Evolutionary conservation across 2,797 vertebrate genomes (phyloP), one percentile per base, ranked within the genome.

Genomic region (Rhinella marina): DNA sequence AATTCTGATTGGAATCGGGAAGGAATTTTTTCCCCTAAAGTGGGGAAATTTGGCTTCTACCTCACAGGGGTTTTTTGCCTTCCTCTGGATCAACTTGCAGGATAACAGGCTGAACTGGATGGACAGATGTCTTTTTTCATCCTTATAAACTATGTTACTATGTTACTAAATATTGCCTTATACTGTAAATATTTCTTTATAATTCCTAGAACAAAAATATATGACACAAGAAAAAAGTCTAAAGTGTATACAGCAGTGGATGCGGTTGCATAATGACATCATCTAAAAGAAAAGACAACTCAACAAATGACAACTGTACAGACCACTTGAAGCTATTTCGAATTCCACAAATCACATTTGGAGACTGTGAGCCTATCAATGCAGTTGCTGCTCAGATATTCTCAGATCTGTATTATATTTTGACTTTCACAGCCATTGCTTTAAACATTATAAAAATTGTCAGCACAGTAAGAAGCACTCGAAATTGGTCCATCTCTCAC

Each of bases 401-500:
- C 52, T 79, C 87, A 25, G 81, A 88, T 56, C 52, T 88, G 8
- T 48, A 68, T 70, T 88, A 88, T 61, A 78, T 80, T 84, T 79
- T 88, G 81, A 78, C 61, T 66, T 84, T 88, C 10, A 61, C 29
- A 52, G 81, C 52, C 32, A 88, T 88, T 59, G 81, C 75, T 84
- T 62, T 59, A 19, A 88, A 88, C 56, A 64, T 79, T 56, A 29
- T 84, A 61, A 88, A 88, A 79, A 80, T 88, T 56, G 54, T 72
- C 17, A 68, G 52, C 29, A 79, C 62, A 17, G 17, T 7, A 11
- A n/a, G 82, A 32, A 17, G n/a, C 7, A n/a, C 11, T 19, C 62
- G 12, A 17, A 84, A 52, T 13, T 88, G 87, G 87, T 84, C 87
- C n/a, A 84, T 75, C 25, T 84, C 81, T 61, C 87, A 84, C 13